Percentiles rank a stretch among this genome's conserved stretches.
These are phyloP conservation scores for Lamellibrachia luymesi DNA, from an alignment of 1,140 invertebrate species.

Conservation along the genomic window DNA sequence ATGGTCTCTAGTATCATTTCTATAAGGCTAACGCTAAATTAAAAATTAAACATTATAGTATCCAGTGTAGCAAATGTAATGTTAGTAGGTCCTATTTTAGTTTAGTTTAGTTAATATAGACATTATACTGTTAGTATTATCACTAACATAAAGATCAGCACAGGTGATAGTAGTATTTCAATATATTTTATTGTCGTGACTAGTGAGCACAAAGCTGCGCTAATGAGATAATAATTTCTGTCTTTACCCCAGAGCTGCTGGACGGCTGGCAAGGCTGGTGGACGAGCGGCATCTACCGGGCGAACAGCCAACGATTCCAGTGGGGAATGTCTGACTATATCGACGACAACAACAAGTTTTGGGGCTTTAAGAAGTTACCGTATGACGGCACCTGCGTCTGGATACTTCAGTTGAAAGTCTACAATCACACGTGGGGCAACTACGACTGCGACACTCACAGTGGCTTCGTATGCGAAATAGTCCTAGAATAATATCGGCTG, in stretches of 20 bases:
- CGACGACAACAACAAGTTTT: conserved; percentile 7
- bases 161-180: too few relatives aligned
- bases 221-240: too few relatives aligned
- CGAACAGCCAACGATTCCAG: conserved; percentile 17
- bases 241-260: conserved; percentile 16
- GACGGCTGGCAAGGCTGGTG: conserved; percentile 28
- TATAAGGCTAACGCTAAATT: too few relatives aligned
- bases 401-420: conserved; percentile 22
- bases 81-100: too few relatives aligned
- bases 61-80: too few relatives aligned
- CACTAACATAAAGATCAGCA: too few relatives aligned
- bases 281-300: conserved; percentile 4
- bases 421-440: conserved; percentile 23
- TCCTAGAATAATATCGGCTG: neutral
- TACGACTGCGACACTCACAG: conserved; percentile 19
- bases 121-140: too few relatives aligned
- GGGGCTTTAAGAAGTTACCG: conserved; percentile 22
- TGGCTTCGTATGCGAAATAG: conserved; percentile 25
- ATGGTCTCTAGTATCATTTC: too few relatives aligned
- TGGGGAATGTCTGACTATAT: neutral
- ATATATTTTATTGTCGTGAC: too few relatives aligned
- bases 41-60: too few relatives aligned
- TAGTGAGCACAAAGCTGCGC: too few relatives aligned
- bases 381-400: conserved; percentile 25
- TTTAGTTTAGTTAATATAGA: too few relatives aligned